These are phyloP conservation scores for Coptodon bakossiorum DNA, from an alignment of 2,113 vertebrate genomes.

Conservation along the genomic window DNA sequence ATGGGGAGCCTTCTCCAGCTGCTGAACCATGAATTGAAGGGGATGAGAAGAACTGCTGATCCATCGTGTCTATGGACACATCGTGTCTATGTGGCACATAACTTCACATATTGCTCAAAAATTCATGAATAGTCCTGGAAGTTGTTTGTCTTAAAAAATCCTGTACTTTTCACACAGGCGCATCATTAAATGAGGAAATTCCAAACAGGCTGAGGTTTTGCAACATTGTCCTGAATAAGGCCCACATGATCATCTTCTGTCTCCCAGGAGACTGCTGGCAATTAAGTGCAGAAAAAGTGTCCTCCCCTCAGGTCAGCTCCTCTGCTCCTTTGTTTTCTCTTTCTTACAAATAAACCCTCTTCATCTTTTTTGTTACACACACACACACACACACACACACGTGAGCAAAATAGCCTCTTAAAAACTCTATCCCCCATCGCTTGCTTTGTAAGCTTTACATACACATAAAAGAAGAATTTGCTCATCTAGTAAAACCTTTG, in stretches of 20 bases:
- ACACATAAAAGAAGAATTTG: background rate
- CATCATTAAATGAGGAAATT: conserved; percentile 31
- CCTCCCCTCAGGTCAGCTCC: conserved; percentile 15
- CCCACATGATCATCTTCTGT: background rate
- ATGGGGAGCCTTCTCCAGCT: background rate
- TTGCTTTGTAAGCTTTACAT: background rate
- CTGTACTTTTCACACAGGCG: background rate
- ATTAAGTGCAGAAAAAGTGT: conserved; percentile 30
- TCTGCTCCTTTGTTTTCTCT: background rate
- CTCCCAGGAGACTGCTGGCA: background rate
- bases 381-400: background rate
- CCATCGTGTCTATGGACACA: background rate
- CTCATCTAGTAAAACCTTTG: background rate
- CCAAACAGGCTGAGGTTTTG: conserved; percentile 15
- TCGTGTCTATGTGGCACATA: background rate
- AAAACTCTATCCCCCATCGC: accelerated
- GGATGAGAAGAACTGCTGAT: conserved; percentile 13
- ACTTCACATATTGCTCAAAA: conserved; percentile 8
- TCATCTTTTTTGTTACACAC: background rate
- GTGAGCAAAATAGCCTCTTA: background rate
- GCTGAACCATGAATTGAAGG: background rate
- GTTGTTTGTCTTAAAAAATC: background rate
- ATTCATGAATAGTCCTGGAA: conserved; percentile 4
- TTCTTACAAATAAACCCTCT: background rate
- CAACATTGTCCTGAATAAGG: background rate